A percentile compares a stretch with the other conserved stretches of the same genome.
Conservation (phyloP, 2,888 invertebrate genomes). For the Calliphora vomitoria region DNA sequence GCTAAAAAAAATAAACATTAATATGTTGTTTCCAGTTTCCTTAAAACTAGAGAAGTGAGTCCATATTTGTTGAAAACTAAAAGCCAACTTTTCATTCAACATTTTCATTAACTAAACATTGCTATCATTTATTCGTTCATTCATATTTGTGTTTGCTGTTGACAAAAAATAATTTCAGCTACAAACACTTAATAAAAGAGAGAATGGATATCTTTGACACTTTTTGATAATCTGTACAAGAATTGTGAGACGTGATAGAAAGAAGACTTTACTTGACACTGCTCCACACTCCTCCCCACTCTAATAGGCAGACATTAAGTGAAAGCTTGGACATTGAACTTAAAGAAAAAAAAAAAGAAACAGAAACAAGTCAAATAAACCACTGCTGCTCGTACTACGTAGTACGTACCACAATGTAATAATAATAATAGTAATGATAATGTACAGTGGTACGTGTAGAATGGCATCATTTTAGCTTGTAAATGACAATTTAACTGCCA, state of each 20-base stretch:
- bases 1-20: neutral
- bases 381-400: neutral
- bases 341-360: constrained; percentile 27
- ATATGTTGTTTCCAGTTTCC: neutral
- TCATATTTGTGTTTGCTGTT: neutral
- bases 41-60: neutral
- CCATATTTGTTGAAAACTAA: neutral
- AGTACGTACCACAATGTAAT: constrained; percentile 1
- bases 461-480: constrained; percentile 32
- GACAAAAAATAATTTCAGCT: constrained; percentile 6
- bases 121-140: neutral
- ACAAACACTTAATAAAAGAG: neutral
- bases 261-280: constrained; percentile 12
- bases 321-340: constrained; percentile 70
- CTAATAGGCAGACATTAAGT: constrained; percentile 43
- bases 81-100: constrained; percentile 40
- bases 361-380: constrained; percentile 12
- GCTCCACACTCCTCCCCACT: neutral
- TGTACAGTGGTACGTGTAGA: constrained; percentile 22
- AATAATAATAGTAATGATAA: neutral
- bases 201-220: constrained; percentile 26
- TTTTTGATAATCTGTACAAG: constrained; percentile 23
- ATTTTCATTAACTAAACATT: neutral
- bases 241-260: constrained; percentile 6
- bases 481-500: constrained; percentile 24